A percentile compares a stretch with the other conserved stretches of the same genome.
These are phyloP conservation scores for Ornithoptera alexandrae DNA, from an alignment of 2,888 invertebrate genomes.

Conservation along the genomic window DNA sequence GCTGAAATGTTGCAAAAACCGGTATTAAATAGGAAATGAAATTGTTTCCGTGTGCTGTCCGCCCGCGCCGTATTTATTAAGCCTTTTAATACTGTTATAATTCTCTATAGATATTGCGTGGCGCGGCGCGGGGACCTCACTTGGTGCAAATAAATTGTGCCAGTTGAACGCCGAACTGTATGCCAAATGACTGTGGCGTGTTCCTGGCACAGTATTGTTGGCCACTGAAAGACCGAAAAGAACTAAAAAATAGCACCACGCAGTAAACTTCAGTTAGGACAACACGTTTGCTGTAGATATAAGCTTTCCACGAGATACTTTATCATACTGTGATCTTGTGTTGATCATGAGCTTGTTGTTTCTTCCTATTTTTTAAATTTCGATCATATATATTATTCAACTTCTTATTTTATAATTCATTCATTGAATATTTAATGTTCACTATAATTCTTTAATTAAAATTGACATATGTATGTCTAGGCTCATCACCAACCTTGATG, in stretches of 20 bases:
- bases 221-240: background rate
- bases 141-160: constrained; percentile 14
- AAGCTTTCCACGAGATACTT: too few species aligned
- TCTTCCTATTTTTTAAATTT: too few species aligned
- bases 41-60: background rate
- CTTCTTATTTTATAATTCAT: too few species aligned
- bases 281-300: too few species aligned
- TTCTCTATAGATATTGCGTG: constrained; percentile 6
- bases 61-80: background rate
- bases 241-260: background rate
- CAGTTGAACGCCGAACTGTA: constrained; percentile 16
- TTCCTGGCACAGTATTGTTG: constrained; percentile 8
- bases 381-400: too few species aligned
- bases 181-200: constrained; percentile 17
- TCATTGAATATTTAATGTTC: too few species aligned
- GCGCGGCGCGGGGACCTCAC: background rate
- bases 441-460: too few species aligned
- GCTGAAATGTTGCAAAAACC: too few species aligned
- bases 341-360: too few species aligned
- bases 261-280: background rate
- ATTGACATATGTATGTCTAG: too few species aligned
- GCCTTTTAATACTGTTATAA: background rate
- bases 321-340: too few species aligned
- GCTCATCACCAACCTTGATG: too few species aligned
- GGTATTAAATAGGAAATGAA: background rate